Evolutionary conservation across 2,113 vertebrate species (phyloP), one percentile per base, ranked within the genome.

Genomic region (Alouatta palliata): DNA sequence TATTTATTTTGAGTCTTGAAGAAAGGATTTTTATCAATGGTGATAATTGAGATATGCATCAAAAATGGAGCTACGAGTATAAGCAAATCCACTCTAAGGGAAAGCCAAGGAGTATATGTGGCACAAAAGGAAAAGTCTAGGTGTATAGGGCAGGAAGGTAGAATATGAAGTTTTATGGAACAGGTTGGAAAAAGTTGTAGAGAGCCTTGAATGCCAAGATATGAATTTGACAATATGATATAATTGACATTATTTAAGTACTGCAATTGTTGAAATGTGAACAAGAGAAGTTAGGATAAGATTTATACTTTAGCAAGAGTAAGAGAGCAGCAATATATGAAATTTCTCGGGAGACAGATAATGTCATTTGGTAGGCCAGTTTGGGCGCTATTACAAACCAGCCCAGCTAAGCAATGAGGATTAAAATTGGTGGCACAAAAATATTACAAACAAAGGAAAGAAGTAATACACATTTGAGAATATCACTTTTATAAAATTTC

Each of bases 41-140:
- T 12, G 23, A 73, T n/a, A 30, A 17, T 47, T 32, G 17, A 77
- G 12, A 37, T 37, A 32, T 21, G 8, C 8, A 35, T 88, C 20
- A 66, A 79, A 93, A 66, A 49, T 13, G 56, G 5, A 47, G 5
- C 8, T 58, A 61, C 3, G 2, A 40, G 17, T 56, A 21, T 52
- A 89, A 49, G 25, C 8, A 64, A 32, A 61, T 4, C 0, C 6
- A 37, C n/a, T 58, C 3, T 47, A 82, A 92, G 12, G 32, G 25
- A 40, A 70, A 86, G 73, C 5, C 7, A 54, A 64, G 8, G 25
- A 80, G 16, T 45, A 6, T 9, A 8, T 43, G 32, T 14, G 3
- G 30, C 4, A 30, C 1, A 6, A 0, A 37, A 7, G 3, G 2
- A 40, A 2, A 58, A 75, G 23, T 37, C 14, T 37, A 9, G 43